Base-by-base conservation (phyloP, 2,888 invertebrate species). In the Hirtodrosophila confusa region DNA sequence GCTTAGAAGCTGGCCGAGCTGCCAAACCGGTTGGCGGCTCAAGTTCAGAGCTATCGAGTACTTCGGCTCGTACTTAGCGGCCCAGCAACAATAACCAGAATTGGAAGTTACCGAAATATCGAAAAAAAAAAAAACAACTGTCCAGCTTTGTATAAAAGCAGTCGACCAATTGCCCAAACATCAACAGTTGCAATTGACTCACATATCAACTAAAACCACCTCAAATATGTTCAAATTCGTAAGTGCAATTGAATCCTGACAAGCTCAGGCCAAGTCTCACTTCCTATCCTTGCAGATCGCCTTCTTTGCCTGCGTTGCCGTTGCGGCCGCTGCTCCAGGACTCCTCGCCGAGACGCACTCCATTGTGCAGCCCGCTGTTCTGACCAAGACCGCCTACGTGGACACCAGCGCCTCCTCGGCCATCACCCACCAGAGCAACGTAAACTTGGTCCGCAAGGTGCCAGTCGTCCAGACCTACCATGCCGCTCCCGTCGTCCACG, bases 221-320 rank as follows among this genome's bases (percentile, higher is more conserved):
- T 11, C 39, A 37, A 90, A 88, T 76, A 91, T 91, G 91, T 91
- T 90, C 86, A 91, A 91, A 89, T 86, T 90, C 84, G 91, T 91
- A 83, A 90, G 91, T 88, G 24, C 10, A 24, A 9, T 7, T 0
- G 4, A 6, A 10, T 17, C 4, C 11, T 10, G 9, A 5, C 4
- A 11, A 39, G 9, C 35, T 27, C 29, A n/a, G 5, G 31, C 11
- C 5, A 27, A 11, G 31, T 33, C 44, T 6, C 39, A 37, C 4
- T 27, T n/a, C 3, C 10, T 2, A 11, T 40, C 5, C 29, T 27
- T 58, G 4, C 45, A 88, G 88, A 61, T 94, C 93, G 93, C 94
- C 92, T 92, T 94, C 91, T 93, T 93, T 90, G 93, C 93, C 92
- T 91, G 94, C 76, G 91, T 93, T 85, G 93, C 94, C 62, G 83